Base-by-base conservation (phyloP, 1,140 invertebrate species). In the Leptestheria dahalacensis region DNA sequence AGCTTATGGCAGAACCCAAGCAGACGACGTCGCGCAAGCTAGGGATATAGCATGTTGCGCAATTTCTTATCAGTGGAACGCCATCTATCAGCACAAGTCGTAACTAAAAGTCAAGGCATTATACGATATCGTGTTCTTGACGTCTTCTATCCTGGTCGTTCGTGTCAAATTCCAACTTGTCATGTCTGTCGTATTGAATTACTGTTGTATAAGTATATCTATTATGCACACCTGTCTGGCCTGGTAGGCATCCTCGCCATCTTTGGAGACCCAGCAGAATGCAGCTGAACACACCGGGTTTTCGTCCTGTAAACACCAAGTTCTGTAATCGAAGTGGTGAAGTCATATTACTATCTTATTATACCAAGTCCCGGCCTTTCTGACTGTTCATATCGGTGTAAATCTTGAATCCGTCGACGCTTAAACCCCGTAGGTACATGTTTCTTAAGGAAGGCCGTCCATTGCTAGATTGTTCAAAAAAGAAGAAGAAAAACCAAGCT, bases 291-390 rank as follows among this genome's bases (percentile, higher is more conserved):
- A 56, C 15, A n/a, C 28, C 2, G 53, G 53, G 33, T 56, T 56
- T 29, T 56, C 53, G 10, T 56, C 53, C 53, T 56, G 33, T n/a
- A 41, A 41, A 41, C 33, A 41, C 6, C 33, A 41, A 15, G 15
- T 9, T 15, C 33, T 41, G 15, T 6, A 41, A 18, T 48, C 2
- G 48, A 21, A 2, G 48, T 6, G 48, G 2, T 2, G 29, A 4
- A 52, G 29, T n/a, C n/a, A 4, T 52, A 2, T 52, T 26, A 18
- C 4, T 11, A 52, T 15, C 20, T 52, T 26, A 0, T 33, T 3
- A 12, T 56, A 56, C 53, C 53, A 56, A 56, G 33, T 56, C 53
- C 33, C 20, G 28, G 18, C 53, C 53, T 56, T 56, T 56, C 26
- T 56, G 53, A 20, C 53, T 56, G 11, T 56, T 41, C 28, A 33